These are phyloP conservation scores for Rhagonycha lutea DNA, from an alignment of 2,888 invertebrate species.

Conservation along the genomic window DNA sequence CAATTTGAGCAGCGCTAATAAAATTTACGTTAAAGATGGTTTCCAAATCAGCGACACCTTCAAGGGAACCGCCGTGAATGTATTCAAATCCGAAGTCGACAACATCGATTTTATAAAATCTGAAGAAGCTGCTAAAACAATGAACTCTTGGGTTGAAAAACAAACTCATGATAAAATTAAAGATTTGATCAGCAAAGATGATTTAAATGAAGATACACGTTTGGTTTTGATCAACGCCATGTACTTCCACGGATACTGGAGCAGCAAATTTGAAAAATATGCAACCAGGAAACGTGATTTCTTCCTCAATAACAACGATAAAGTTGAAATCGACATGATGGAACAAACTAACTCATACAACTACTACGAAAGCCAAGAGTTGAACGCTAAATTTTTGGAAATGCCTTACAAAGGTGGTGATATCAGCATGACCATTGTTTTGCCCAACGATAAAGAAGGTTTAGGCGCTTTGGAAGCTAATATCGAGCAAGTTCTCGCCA, in stretches of 20 bases:
- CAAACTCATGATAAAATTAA: slow-evolving; percentile 47
- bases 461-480: slow-evolving; percentile 26
- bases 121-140: slow-evolving; percentile 36
- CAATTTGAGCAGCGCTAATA: slow-evolving; percentile 49
- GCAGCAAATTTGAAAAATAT: slow-evolving; percentile 29
- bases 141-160: slow-evolving; percentile 50
- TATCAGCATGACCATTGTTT: slow-evolving; percentile 33
- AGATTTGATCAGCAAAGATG: slow-evolving; percentile 39
- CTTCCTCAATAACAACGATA: slow-evolving; percentile 31
- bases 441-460: slow-evolving; percentile 32
- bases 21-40: slow-evolving; percentile 65
- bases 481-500: slow-evolving; percentile 20
- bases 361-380: slow-evolving; percentile 8
- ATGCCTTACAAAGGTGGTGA: slow-evolving; percentile 38
- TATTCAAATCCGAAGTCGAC: slow-evolving; percentile 66
- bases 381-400: slow-evolving; percentile 41
- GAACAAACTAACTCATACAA: slow-evolving; percentile 6
- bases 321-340: slow-evolving; percentile 45
- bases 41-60: slow-evolving; percentile 62
- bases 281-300: slow-evolving; percentile 40
- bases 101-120: slow-evolving; percentile 39
- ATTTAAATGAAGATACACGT: slow-evolving; percentile 37
- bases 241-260: slow-evolving; percentile 48
- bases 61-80: slow-evolving; percentile 60
- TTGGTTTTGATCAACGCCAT: slow-evolving; percentile 49